Evolutionary conservation across 2,888 invertebrate species (phyloP).

Genomic region (Diarsia mendica): DNA sequence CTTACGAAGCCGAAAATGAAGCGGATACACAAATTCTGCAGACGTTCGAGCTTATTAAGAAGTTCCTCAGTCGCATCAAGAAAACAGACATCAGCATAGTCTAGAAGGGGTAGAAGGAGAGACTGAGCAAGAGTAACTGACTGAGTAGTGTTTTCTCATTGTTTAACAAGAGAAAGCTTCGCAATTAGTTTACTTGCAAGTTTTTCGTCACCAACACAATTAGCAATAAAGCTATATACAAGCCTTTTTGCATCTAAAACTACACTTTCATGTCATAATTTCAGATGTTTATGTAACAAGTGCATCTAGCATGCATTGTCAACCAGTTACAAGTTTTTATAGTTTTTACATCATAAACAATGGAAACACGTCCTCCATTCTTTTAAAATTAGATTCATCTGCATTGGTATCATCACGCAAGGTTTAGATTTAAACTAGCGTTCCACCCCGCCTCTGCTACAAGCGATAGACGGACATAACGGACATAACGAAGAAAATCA

Average conservation of each 20-base stretch:
- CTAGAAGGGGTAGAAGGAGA: too few relatives aligned
- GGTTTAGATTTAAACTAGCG: constrained; percentile 26
- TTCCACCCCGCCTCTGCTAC: background rate
- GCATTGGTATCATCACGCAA: constrained; percentile 31
- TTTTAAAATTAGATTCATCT: constrained; percentile 26
- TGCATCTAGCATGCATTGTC: constrained; percentile 40
- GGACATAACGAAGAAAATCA: too few relatives aligned
- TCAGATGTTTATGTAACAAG: constrained; percentile 45
- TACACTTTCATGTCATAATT: constrained; percentile 12
- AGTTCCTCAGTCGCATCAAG: too few relatives aligned
- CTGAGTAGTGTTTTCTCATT: background rate
- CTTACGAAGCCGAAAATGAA: too few relatives aligned
- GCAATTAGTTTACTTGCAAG: background rate
- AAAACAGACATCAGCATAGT: too few relatives aligned
- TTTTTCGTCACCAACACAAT: constrained; percentile 12
- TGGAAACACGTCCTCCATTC: constrained; percentile 25
- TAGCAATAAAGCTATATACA: constrained; percentile 18
- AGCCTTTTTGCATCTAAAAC: constrained; percentile 13
- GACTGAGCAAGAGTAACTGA: too few relatives aligned
- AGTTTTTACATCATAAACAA: constrained; percentile 35
- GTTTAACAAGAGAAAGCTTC: background rate
- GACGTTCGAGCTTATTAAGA: too few relatives aligned
- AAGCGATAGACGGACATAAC: too few relatives aligned
- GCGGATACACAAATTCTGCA: too few relatives aligned
- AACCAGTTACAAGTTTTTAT: constrained; percentile 28